Evolutionary conservation across 2,888 invertebrate genomes (phyloP).

Genomic region (Frankliniella intonsa): DNA sequence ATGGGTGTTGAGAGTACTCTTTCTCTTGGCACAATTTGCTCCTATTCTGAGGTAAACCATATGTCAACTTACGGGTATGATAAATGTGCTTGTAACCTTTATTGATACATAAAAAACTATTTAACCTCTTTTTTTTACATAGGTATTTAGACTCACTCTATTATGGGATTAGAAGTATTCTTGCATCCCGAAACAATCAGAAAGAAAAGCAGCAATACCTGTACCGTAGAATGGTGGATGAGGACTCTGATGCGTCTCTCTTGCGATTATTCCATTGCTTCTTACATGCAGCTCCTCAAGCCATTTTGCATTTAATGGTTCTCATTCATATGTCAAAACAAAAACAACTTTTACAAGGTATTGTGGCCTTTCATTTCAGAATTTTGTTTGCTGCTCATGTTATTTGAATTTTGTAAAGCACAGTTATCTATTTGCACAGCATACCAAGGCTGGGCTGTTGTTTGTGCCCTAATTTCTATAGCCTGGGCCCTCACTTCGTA

Average conservation of each 20-base stretch:
- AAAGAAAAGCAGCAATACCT: slow-evolving; percentile 44
- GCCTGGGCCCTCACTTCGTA: slow-evolving; percentile 60
- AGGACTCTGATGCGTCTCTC: slow-evolving; percentile 49
- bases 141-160: slow-evolving; percentile 47
- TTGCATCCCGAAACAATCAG: slow-evolving; percentile 42
- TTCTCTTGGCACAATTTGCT: slow-evolving; percentile 49
- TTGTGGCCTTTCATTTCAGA: background rate
- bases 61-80: too few relatives aligned
- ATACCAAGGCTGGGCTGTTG: slow-evolving; percentile 50
- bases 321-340: background rate
- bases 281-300: slow-evolving; percentile 48
- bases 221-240: slow-evolving; percentile 49
- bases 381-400: background rate
- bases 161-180: slow-evolving; percentile 47
- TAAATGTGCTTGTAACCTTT: too few relatives aligned
- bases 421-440: slow-evolving; percentile 39
- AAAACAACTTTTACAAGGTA: slow-evolving; percentile 32
- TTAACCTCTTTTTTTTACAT: background rate
- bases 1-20: slow-evolving; percentile 48
- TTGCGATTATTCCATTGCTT: slow-evolving; percentile 49
- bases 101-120: background rate
- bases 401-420: background rate
- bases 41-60: slow-evolving; percentile 46
- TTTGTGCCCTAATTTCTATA: slow-evolving; percentile 54
- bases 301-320: slow-evolving; percentile 46